Base-by-base conservation (phyloP, 23 tunicate genomes). In the Phallusia fumigata region DNA sequence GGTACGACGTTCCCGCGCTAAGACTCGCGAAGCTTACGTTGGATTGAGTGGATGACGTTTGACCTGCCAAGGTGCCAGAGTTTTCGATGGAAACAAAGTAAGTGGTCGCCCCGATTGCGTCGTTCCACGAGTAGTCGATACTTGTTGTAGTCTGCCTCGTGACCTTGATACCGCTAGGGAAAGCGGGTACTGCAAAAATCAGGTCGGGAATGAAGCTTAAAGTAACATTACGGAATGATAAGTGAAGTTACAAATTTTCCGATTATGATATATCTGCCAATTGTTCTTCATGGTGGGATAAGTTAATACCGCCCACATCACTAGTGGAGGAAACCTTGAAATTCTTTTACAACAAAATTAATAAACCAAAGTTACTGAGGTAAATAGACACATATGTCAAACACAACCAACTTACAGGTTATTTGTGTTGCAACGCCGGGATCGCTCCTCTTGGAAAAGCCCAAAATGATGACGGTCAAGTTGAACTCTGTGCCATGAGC, bases 401-500 rank as follows among this genome's bases (percentile, higher is more conserved):
- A 40, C 5, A 40, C 18, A 35, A 36, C 84, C 18, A 35, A 36
- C 84, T 81, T 65, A 65, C 84, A 35, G 31, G 84, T 81, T 65
- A 81, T 81, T 35, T 81, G 77, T 18, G 52, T 65, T 28, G 22
- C 53, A 0, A 21, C 12, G 16, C 65, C 76, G 36, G 76, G 77
- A 22, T 65, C 84, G 64, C 84, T 81, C n/a, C 40, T 35, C 77
- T 81, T 81, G 3, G 28, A 6, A 13, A 31, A 3, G n/a, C 30
- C 32, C 5, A 79, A 15, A 26, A 74, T 58, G 1, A 31, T 31
- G 11, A 87, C 78, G 1, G 86, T 75, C 24, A 87, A 26, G 47
- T 76, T 64, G 78, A 82, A 87, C 32, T 76, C 86, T 19, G 91
- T 87, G 18, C 91, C 91, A 18, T 72, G 47, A 19, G 52, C 82